Evolutionary conservation across 2,113 vertebrate genomes (phyloP).

Genomic region (Cariama cristata): DNA sequence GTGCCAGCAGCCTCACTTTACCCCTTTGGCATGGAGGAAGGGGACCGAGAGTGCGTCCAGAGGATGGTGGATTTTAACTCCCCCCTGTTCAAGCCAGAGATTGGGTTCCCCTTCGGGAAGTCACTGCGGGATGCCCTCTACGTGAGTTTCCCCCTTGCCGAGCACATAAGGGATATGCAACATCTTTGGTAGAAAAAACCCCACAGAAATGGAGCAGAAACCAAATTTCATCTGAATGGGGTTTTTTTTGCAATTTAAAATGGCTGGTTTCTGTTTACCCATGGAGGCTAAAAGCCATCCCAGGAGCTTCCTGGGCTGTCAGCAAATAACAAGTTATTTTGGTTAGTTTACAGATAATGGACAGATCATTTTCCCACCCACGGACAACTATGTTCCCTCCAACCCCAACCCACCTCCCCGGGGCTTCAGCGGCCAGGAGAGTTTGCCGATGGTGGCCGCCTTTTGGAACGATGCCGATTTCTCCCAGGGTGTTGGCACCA

Average conservation of each 20-base stretch:
- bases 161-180: neutral
- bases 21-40: neutral
- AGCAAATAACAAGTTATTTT: neutral
- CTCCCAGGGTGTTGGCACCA: conserved; percentile 62
- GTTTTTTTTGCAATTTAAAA: neutral
- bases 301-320: neutral
- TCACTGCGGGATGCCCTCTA: conserved; percentile 64
- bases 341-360: conserved; percentile 83
- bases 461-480: conserved; percentile 83
- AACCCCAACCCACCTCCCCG: conserved; percentile 64
- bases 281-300: neutral
- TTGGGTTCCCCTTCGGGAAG: conserved; percentile 78
- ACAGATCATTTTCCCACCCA: conserved; percentile 78
- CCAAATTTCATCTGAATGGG: neutral
- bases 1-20: conserved; percentile 45
- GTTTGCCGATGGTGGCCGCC: conserved; percentile 66
- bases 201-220: neutral
- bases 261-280: neutral
- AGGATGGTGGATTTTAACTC: conserved; percentile 73
- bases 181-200: neutral
- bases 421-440: conserved; percentile 58
- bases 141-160: conserved; percentile 35
- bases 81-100: conserved; percentile 62
- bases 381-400: conserved; percentile 41
- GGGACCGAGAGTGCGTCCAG: conserved; percentile 22